phyloP scores from a whole-genome alignment of 2,797 vertebrate genomes.

The Meriones psammophilus region DNA sequence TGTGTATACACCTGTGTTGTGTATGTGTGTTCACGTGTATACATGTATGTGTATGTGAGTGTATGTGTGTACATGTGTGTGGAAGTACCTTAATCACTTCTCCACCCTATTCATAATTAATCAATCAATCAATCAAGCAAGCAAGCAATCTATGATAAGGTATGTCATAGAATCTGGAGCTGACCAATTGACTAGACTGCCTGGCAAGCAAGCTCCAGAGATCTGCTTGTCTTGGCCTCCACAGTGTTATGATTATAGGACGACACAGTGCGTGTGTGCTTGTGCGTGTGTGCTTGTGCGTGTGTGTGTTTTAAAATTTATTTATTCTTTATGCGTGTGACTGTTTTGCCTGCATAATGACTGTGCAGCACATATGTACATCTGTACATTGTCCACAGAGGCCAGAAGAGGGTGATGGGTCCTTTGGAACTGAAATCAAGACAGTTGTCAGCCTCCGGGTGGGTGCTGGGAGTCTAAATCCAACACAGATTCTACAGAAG shows the following conservation, averaged over 20 bases:
- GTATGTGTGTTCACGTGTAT: not conserved
- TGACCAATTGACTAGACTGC: not conserved
- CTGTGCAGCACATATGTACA: not conserved
- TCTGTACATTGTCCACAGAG: not conserved
- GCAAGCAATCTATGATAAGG: not conserved
- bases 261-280: not conserved
- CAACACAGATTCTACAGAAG: not conserved
- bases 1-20: not conserved
- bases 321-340: not conserved
- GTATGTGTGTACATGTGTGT: too few species aligned
- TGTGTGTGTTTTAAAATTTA: not conserved
- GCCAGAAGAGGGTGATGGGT: not conserved
- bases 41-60: not conserved
- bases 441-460: not conserved
- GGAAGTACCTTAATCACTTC: not conserved
- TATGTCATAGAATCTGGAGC: not conserved
- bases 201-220: not conserved
- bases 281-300: not conserved
- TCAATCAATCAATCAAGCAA: not conserved
- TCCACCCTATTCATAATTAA: too few species aligned
- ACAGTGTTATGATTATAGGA: not conserved
- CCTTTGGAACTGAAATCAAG: not conserved
- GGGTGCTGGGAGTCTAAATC: not conserved
- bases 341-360: not conserved
- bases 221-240: not conserved